Base-by-base conservation (phyloP, 2,888 invertebrate species). In the Drosophila kokeensis region DNA sequence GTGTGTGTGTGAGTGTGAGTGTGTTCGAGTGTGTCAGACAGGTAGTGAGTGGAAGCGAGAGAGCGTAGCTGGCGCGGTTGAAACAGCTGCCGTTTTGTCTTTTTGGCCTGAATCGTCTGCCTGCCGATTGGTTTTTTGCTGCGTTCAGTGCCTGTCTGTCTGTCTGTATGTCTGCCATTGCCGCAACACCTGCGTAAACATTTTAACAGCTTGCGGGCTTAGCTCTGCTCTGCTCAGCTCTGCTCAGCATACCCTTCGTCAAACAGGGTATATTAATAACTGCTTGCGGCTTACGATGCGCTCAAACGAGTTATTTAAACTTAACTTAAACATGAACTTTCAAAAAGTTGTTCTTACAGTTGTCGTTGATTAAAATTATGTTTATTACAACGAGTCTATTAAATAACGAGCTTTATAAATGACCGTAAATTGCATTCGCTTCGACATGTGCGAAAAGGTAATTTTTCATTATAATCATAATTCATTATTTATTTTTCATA, bases 161-260 rank as follows among this genome's bases (percentile, higher is more conserved):
- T 45, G 27, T 66, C 53, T 59, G 29, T 27, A 11, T 42, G 81
- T 55, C 72, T 74, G 73, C 63, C 76, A 75, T 69, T 81, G 80
- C 73, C 68, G 60, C 69, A 73, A 87, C 89, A 90, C 88, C 91
- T 90, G 89, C 80, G 80, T 66, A 90, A 90, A 89, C 76, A 90
- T 91, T 90, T 79, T 40, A 81, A 75, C 90, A 89, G 87, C 91
- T 87, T 90, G 82, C 63, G 55, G 59, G 66, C 55, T 66, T 72
- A 38, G 50, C 48, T 32, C 32, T 32, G 5, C 1, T 21, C 21
- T 68, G 68, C 52, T 68, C 65, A 85, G 73, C 60, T 48, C 63
- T 38, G 6, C 1, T 36, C 66, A 36, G 10, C 1, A 54, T 69
- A 57, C 62, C 38, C 73, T 68, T 27, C 18, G n/a, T 5, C 2